A percentile compares a stretch with the other conserved stretches of the same genome.
These are phyloP conservation scores for Arion vulgaris DNA, from an alignment of 1,140 invertebrate species.

Conservation along the genomic window DNA sequence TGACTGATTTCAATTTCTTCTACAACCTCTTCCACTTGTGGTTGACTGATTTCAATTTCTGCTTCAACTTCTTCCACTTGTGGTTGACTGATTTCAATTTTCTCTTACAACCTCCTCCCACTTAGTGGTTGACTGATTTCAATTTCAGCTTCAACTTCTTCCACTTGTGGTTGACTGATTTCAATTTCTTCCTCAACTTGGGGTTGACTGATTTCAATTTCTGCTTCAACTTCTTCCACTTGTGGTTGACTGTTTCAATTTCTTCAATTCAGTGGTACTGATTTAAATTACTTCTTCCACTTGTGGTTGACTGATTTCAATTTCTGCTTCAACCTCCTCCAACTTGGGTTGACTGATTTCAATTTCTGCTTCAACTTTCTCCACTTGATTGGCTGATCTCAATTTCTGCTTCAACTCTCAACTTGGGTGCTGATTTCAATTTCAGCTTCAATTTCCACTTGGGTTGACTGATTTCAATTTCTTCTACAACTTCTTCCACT, in stretches of 20 bases:
- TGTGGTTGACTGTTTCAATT: not conserved
- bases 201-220: constrained; percentile 5
- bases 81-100: constrained; percentile 14
- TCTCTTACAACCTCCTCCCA: constrained; percentile 38
- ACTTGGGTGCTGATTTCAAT: constrained; percentile 15
- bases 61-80: constrained; percentile 13
- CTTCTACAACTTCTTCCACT: constrained; percentile 30
- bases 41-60: not conserved
- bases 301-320: constrained; percentile 26
- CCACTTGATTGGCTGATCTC: constrained; percentile 26
- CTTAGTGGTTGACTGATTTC: constrained; percentile 36
- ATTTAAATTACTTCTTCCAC: constrained; percentile 28
- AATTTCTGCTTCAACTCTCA: constrained; percentile 35
- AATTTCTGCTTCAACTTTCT: constrained; percentile 29
- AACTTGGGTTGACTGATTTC: constrained; percentile 21
- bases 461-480: constrained; percentile 28
- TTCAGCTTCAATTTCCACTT: constrained; percentile 29
- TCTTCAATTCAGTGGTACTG: constrained; percentile 22
- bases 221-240: constrained; percentile 35
- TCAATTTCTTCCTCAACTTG: constrained; percentile 33
- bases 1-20: constrained; percentile 21
- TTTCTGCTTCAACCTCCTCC: constrained; percentile 38
- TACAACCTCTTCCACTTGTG: constrained; percentile 10
- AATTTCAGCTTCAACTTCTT: constrained; percentile 28
- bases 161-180: constrained; percentile 31